Conservation (phyloP, 1,140 invertebrate species). For the Oryctes rhinoceros region DNA sequence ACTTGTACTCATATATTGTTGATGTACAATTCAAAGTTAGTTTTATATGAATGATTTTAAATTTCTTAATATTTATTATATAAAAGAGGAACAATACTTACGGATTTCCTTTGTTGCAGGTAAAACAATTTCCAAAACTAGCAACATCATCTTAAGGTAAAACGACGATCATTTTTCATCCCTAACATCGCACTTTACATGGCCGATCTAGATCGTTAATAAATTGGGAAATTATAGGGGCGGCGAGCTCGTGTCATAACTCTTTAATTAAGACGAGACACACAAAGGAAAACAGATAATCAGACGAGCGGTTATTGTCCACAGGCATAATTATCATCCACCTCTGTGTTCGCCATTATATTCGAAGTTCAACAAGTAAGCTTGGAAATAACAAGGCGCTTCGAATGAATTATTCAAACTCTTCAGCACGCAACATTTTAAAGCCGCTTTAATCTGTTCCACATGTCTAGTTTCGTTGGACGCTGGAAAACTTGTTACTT, state of each 20-base stretch:
- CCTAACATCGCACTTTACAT: neutral
- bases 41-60: too few species aligned
- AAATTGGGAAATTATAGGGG: conserved; percentile 1
- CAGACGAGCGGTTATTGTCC: conserved; percentile 3
- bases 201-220: neutral
- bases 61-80: too few species aligned
- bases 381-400: neutral
- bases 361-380: conserved; percentile 18
- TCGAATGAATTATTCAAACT: conserved; percentile 8
- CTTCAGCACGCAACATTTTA: conserved; percentile 21
- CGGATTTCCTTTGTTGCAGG: neutral
- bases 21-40: too few species aligned
- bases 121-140: neutral
- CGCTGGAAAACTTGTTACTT: conserved; percentile 10
- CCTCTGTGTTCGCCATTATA: neutral
- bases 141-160: neutral
- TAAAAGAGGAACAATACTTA: neutral
- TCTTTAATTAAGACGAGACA: conserved; percentile 4
- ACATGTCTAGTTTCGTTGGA: conserved; percentile 6
- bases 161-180: conserved; percentile 3
- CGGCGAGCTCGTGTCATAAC: conserved; percentile 1
- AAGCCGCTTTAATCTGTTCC: neutral
- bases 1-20: too few species aligned
- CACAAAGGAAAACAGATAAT: conserved; percentile 22
- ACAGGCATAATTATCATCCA: conserved; percentile 5